A percentile compares a stretch with the other conserved stretches of the same genome.
Evolutionary conservation across 2,888 invertebrate genomes (phyloP).

Genomic region (Melinaea menophilus): DNA sequence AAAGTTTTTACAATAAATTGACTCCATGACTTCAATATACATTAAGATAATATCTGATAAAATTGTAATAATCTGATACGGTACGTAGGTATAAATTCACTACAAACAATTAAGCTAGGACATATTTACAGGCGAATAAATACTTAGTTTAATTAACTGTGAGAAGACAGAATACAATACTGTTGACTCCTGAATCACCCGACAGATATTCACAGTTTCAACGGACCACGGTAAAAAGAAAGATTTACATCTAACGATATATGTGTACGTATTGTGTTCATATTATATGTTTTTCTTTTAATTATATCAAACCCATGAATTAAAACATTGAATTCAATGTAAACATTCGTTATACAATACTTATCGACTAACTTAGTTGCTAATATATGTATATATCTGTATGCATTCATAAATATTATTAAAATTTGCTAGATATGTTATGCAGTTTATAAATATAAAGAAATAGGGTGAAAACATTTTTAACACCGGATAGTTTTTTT

Average conservation of each 20-base stretch:
- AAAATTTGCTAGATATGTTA: too few species aligned
- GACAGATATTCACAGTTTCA: conserved; percentile 43
- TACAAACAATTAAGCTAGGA: conserved; percentile 17
- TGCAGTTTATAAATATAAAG: too few species aligned
- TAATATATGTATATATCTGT: too few species aligned
- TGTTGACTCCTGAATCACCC: conserved; percentile 41
- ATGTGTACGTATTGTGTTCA: not conserved
- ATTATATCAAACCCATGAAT: too few species aligned
- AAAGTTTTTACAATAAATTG: not conserved
- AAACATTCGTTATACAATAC: too few species aligned
- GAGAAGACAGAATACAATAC: conserved; percentile 36
- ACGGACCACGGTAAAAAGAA: conserved; percentile 32
- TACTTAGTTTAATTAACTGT: conserved; percentile 43
- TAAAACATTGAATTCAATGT: too few species aligned
- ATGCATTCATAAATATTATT: too few species aligned
- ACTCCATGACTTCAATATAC: not conserved
- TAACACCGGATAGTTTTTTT: too few species aligned
- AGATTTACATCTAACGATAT: conserved; percentile 34
- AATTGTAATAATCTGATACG: conserved; percentile 4
- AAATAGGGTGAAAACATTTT: too few species aligned
- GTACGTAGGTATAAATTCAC: conserved; percentile 19
- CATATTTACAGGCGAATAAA: conserved; percentile 29
- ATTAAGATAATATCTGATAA: conserved; percentile 9
- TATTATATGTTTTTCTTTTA: not conserved
- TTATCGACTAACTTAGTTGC: too few species aligned